phyloP scores from a whole-genome alignment of 2,113 vertebrate genomes.

The Rhegmatorhina hoffmannsi region DNA sequence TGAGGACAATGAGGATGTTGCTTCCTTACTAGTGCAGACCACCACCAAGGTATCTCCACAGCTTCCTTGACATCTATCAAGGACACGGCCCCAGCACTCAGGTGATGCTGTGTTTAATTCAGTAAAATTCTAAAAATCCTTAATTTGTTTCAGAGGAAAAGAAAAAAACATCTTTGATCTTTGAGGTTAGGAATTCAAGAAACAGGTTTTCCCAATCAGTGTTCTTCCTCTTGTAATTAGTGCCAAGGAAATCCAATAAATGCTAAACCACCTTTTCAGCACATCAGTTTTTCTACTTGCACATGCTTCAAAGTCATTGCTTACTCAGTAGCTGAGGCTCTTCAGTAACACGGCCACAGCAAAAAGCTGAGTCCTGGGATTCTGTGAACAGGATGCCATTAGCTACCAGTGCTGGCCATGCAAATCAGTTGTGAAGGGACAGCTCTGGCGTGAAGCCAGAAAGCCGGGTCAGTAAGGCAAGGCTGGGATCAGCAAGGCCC shows the following conservation, averaged over 20 bases:
- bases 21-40: background rate
- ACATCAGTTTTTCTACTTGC: background rate
- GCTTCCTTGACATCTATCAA: background rate
- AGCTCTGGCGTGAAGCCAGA: background rate
- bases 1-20: accelerated
- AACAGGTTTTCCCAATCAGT: background rate
- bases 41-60: background rate
- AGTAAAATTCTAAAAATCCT: background rate
- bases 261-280: background rate
- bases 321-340: background rate
- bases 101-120: background rate
- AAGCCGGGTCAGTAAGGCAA: background rate
- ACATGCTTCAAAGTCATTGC: background rate
- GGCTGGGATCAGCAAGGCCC: background rate
- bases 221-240: background rate
- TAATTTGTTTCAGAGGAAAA: background rate
- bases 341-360: background rate
- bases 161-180: accelerated
- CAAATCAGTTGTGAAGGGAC: accelerated
- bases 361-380: background rate
- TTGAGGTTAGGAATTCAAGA: background rate
- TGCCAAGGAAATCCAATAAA: background rate
- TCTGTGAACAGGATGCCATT: background rate
- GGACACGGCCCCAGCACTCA: background rate
- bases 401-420: background rate